These are phyloP conservation scores for Achlya flavicornis DNA, from an alignment of 2,888 invertebrate genomes.

Conservation along the genomic window DNA sequence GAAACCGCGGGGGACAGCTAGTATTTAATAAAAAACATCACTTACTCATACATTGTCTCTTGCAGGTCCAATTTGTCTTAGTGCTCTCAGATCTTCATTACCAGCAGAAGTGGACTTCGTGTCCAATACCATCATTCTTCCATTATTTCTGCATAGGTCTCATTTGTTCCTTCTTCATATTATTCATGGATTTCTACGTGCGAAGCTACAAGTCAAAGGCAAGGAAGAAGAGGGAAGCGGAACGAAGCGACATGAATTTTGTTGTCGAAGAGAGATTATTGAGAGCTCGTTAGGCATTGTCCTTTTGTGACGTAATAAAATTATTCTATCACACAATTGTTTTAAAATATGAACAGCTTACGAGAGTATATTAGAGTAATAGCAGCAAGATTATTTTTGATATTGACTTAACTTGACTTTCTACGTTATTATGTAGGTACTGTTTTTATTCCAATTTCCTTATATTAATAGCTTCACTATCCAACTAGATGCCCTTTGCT, in stretches of 20 bases:
- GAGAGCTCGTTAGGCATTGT: constrained; percentile 14
- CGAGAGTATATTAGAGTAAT: no score
- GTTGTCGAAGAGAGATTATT: constrained; percentile 28
- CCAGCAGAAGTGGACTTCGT: constrained; percentile 71
- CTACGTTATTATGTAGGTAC: no score
- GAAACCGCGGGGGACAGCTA: no score
- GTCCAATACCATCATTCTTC: constrained; percentile 76
- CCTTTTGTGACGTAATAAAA: neutral
- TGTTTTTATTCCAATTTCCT: no score
- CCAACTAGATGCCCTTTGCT: no score
- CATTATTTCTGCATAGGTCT: constrained; percentile 83
- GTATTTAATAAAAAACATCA: neutral
- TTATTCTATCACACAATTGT: neutral
- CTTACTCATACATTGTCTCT: constrained; percentile 21
- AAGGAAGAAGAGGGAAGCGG: constrained; percentile 28
- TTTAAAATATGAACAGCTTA: neutral
- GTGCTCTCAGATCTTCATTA: constrained; percentile 68
- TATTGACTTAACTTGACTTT: no score
- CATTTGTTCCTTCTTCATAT: constrained; percentile 84
- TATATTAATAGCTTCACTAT: no score
- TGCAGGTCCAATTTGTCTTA: constrained; percentile 72
- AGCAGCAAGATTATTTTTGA: no score
- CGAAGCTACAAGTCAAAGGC: constrained; percentile 54
- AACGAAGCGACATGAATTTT: constrained; percentile 19
- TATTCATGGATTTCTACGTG: constrained; percentile 86